phyloP scores from a whole-genome alignment of 2,888 invertebrate species.

The Tetranychus piercei region DNA sequence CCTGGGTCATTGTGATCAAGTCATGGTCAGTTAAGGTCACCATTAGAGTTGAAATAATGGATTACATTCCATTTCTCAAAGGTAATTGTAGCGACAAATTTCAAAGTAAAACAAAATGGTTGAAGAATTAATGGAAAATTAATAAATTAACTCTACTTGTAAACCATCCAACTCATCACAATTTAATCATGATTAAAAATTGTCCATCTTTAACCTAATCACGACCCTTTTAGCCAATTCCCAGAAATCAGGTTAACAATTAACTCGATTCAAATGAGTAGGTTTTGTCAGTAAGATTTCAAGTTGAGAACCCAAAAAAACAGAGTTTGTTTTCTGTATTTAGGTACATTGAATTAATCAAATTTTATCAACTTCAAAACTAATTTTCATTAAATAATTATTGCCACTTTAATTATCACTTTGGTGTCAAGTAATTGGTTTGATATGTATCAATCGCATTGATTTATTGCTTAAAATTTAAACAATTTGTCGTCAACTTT shows the following conservation, averaged over 20 bases:
- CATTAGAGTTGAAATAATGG: neutral
- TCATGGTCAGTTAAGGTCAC: neutral
- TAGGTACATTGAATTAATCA: too few species aligned
- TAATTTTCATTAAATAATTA: too few species aligned
- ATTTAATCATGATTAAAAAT: neutral
- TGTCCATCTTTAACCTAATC: neutral
- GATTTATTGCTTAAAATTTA: too few species aligned
- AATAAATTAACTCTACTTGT: neutral
- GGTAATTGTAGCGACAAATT: neutral
- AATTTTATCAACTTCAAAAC: too few species aligned
- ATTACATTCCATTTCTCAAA: neutral
- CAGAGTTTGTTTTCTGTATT: too few species aligned
- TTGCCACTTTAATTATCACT: too few species aligned
- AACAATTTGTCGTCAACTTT: too few species aligned
- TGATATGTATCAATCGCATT: too few species aligned
- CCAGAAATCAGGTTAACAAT: neutral
- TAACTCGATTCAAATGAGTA: too few species aligned
- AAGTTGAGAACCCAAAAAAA: too few species aligned
- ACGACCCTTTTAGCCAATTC: neutral
- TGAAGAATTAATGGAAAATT: neutral
- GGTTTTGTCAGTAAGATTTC: too few species aligned
- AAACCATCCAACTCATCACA: neutral
- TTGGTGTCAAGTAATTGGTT: too few species aligned
- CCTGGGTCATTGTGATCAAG: neutral
- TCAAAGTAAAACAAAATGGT: neutral